These are phyloP conservation scores for Cotesia chilonis DNA, from an alignment of 1,140 invertebrate genomes.

Conservation along the genomic window DNA sequence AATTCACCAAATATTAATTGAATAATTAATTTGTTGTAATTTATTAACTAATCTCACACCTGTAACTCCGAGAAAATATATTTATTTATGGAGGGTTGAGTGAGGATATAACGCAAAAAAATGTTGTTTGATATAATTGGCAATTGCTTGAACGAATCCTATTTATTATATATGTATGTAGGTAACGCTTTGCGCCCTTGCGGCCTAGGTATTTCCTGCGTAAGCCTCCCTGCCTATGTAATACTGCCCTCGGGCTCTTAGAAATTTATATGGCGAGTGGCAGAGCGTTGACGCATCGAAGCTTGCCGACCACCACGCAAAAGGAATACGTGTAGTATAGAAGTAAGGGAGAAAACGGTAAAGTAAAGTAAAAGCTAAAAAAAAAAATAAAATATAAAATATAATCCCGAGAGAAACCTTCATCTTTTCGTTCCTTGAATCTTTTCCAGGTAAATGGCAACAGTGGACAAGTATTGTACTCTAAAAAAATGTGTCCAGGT, in stretches of 20 bases:
- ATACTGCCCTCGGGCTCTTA: conserved; percentile 33
- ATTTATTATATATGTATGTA: conserved; percentile 24
- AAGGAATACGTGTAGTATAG: conserved; percentile 9
- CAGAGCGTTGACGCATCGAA: conserved; percentile 23
- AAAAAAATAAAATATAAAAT: conserved; percentile 7
- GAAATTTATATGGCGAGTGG: conserved; percentile 33
- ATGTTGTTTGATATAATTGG: conserved; percentile 3
- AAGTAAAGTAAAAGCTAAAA: conserved; percentile 17
- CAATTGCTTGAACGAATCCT: conserved; percentile 23
- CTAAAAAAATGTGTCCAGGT: conserved; percentile 13
- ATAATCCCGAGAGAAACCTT: neutral
- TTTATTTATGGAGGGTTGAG: neutral
- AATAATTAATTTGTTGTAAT: no score
- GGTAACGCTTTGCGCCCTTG: conserved; percentile 27
- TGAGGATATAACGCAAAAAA: neutral
- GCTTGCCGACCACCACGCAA: conserved; percentile 16
- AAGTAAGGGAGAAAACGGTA: conserved; percentile 1
- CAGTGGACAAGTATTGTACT: neutral
- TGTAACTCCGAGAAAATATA: neutral
- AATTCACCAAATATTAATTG: no score
- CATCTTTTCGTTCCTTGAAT: neutral
- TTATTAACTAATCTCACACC: no score
- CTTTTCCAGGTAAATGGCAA: conserved; percentile 20
- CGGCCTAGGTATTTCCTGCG: conserved; percentile 26
- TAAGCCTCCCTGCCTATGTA: conserved; percentile 31